phyloP scores from a whole-genome alignment of 2,113 vertebrate genomes.

The Halcyon malimbica region DNA sequence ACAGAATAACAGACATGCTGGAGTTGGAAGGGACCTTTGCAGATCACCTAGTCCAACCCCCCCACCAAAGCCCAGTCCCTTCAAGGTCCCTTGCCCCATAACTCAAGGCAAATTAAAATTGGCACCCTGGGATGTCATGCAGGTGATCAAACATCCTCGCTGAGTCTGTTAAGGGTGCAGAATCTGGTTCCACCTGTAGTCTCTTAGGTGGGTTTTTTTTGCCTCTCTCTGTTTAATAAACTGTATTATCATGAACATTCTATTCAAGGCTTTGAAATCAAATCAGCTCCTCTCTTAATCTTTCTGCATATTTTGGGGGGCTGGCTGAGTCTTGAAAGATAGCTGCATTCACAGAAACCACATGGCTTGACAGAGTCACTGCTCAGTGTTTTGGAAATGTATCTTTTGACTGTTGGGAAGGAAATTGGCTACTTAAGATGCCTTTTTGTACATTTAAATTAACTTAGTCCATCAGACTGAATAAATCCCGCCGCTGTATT shows the following conservation, averaged over 20 bases:
- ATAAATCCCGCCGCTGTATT: conserved; percentile 57
- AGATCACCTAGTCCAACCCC: too few relatives aligned
- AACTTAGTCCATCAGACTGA: conserved; percentile 66
- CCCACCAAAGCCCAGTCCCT: too few relatives aligned
- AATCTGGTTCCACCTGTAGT: background rate
- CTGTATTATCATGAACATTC: conserved; percentile 9
- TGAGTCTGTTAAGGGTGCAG: background rate
- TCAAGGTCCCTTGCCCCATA: background rate
- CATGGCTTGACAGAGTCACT: conserved; percentile 32
- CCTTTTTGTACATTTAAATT: conserved; percentile 77
- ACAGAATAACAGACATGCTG: too few relatives aligned
- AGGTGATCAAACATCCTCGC: background rate
- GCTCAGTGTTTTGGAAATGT: conserved; percentile 39
- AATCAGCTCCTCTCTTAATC: conserved; percentile 47
- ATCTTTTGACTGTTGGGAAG: conserved; percentile 68
- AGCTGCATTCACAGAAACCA: background rate
- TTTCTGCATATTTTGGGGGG: background rate
- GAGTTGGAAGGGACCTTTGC: too few relatives aligned
- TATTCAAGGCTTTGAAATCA: conserved; percentile 49
- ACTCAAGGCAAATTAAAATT: background rate
- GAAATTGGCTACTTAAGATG: conserved; percentile 72
- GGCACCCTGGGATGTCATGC: background rate
- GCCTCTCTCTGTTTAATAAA: conserved; percentile 25
- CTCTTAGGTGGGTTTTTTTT: background rate
- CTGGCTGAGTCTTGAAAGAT: conserved; percentile 42